Evolutionary conservation across 64 coral and sea anemone species (phyloP).

Genomic region (Dendrophyllia cribrosa): DNA sequence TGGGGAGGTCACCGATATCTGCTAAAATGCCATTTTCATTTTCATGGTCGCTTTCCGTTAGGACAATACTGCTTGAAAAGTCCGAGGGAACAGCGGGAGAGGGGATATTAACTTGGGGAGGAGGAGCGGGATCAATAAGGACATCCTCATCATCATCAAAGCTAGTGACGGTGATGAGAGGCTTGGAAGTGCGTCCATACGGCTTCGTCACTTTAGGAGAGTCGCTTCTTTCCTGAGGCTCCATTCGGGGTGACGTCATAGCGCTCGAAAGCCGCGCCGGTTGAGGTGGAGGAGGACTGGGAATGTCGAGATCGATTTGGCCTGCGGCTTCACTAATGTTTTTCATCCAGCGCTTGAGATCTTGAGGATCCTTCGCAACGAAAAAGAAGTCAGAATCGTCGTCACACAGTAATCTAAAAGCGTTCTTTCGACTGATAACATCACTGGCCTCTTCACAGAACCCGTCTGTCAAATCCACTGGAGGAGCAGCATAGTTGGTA

Average conservation of each 20-base stretch:
- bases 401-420: slow-evolving; percentile 73
- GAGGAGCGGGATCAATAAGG: slow-evolving; percentile 49
- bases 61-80: slow-evolving; percentile 26
- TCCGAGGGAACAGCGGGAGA: slow-evolving; percentile 27
- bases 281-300: slow-evolving; percentile 45
- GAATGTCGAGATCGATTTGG: slow-evolving; percentile 9
- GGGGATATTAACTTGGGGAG: slow-evolving; percentile 33
- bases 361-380: slow-evolving; percentile 57
- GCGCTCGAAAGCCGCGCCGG: slow-evolving; percentile 8
- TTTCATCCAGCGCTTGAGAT: slow-evolving; percentile 67
- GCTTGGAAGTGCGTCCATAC: slow-evolving; percentile 27
- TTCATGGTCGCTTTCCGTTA: slow-evolving; percentile 6
- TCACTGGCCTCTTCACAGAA: slow-evolving; percentile 65
- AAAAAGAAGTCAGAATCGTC: slow-evolving; percentile 85
- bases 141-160: slow-evolving; percentile 73
- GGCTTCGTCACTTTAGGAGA: slow-evolving; percentile 12
- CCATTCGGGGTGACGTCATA: background rate
- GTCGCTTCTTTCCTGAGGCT: background rate
- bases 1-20: slow-evolving; percentile 1
- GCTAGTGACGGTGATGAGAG: slow-evolving; percentile 83
- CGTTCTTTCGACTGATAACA: slow-evolving; percentile 55
- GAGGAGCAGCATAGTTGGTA: slow-evolving; percentile 57
- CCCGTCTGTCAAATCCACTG: slow-evolving; percentile 59
- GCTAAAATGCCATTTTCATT: slow-evolving; percentile 13
- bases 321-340: slow-evolving; percentile 65